A percentile compares a stretch with the other conserved stretches of the same genome.
These are phyloP conservation scores for Cromileptes altivelis DNA, from an alignment of 2,113 vertebrate genomes.

Conservation along the genomic window DNA sequence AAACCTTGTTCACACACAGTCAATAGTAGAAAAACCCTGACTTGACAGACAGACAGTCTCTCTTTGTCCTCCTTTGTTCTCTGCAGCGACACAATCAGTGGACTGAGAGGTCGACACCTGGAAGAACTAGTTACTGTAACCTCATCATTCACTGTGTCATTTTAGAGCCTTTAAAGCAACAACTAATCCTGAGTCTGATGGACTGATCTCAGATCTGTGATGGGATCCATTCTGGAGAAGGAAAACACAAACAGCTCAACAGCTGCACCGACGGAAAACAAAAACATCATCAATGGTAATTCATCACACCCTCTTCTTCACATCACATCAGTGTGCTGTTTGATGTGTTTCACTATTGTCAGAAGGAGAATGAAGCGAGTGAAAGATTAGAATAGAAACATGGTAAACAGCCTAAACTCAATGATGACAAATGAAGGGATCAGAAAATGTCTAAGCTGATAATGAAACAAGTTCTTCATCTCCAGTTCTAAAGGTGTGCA, in stretches of 20 bases:
- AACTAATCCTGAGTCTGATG: background rate
- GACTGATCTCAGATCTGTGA: background rate
- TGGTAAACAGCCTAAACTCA: background rate
- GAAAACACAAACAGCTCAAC: background rate
- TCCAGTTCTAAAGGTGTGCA: background rate
- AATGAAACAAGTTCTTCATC: slow-evolving; percentile 16
- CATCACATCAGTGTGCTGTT: background rate
- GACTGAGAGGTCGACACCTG: background rate
- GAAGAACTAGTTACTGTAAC: background rate
- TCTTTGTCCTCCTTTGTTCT: background rate
- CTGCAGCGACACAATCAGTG: background rate
- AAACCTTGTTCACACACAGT: background rate
- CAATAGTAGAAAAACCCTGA: background rate
- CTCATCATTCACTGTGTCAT: background rate
- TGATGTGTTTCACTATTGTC: background rate
- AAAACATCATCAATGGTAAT: background rate
- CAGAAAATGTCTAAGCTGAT: slow-evolving; percentile 29
- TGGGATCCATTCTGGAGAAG: background rate
- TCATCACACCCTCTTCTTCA: background rate
- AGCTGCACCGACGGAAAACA: background rate
- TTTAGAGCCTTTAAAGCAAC: background rate
- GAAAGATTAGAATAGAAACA: background rate
- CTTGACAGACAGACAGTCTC: too few relatives aligned
- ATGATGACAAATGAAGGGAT: slow-evolving; percentile 19
- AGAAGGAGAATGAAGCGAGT: background rate